phyloP scores from a whole-genome alignment of 2,113 vertebrate species.

The Struthidea cinerea region DNA sequence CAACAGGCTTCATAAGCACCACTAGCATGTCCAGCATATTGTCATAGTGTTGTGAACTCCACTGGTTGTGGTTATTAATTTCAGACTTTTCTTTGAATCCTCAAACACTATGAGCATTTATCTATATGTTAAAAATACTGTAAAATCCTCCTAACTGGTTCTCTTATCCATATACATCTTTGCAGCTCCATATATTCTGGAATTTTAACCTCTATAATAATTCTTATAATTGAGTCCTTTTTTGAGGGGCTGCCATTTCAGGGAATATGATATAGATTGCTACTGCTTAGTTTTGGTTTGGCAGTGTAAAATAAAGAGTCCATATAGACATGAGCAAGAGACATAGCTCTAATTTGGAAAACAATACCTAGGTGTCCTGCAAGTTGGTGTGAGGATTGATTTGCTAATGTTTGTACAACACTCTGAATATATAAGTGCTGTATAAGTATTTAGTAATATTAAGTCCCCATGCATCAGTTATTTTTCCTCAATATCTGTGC shows the following conservation, averaged over 20 bases:
- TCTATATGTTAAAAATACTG: background rate
- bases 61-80: background rate
- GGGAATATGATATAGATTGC: background rate
- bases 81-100: background rate
- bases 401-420: constrained; percentile 23
- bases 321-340: background rate
- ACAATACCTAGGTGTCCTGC: background rate
- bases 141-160: background rate
- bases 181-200: background rate
- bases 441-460: background rate
- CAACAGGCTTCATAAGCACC: background rate
- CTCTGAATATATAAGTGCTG: background rate
- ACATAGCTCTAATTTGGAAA: background rate
- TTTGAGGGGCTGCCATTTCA: background rate
- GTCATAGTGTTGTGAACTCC: background rate
- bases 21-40: background rate
- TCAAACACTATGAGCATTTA: background rate
- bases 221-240: background rate
- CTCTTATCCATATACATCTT: background rate
- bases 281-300: background rate
- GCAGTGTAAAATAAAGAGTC: background rate
- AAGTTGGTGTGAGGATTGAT: background rate
- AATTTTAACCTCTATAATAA: background rate
- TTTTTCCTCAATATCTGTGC: background rate
- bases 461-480: background rate